A percentile compares a stretch with the other conserved stretches of the same genome.
phyloP scores from a whole-genome alignment of 2,113 vertebrate species.

The Tretioscincus oriximinensis region DNA sequence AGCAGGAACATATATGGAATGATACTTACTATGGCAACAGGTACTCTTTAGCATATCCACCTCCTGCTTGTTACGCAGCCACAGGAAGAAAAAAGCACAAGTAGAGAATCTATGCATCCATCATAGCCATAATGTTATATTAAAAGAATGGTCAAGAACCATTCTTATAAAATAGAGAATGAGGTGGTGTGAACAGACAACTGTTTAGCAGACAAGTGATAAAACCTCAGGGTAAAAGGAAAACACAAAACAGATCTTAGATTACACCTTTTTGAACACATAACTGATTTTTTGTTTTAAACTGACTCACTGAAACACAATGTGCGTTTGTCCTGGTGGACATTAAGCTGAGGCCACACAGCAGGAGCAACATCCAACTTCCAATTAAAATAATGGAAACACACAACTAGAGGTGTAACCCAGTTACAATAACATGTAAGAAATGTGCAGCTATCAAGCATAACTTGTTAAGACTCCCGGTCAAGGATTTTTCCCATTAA shows the following conservation, averaged over 20 bases:
- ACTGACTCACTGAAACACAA: not conserved
- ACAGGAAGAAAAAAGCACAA: conserved; percentile 98
- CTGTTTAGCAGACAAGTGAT: conserved; percentile 73
- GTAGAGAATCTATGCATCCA: conserved; percentile 97
- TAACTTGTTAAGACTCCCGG: conserved; percentile 1
- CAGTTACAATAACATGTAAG: conserved; percentile 83
- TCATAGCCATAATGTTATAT: conserved; percentile 87
- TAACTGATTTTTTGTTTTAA: not conserved
- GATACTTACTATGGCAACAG: conserved; percentile 99
- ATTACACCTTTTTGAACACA: conserved; percentile 74
- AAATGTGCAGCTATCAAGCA: conserved; percentile 62
- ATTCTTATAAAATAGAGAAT: conserved; percentile 83
- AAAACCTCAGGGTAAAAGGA: conserved; percentile 54
- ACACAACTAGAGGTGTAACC: conserved; percentile 73
- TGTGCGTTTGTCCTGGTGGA: conserved; percentile 10
- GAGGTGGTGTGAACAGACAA: conserved; percentile 75
- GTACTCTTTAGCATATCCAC: conserved; percentile 99
- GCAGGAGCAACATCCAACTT: conserved; percentile 11
- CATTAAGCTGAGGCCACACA: not conserved
- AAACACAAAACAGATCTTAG: conserved; percentile 71
- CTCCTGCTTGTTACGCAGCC: conserved; percentile 97
- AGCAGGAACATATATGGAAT: conserved; percentile 72
- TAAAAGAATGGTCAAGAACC: conserved; percentile 81
- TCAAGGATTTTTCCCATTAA: too few relatives aligned
- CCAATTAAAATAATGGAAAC: conserved; percentile 8